Percentiles rank a stretch among this genome's conserved stretches.
phyloP scores from a whole-genome alignment of 2,888 invertebrate species.

The Amblyjoppa proteus region DNA sequence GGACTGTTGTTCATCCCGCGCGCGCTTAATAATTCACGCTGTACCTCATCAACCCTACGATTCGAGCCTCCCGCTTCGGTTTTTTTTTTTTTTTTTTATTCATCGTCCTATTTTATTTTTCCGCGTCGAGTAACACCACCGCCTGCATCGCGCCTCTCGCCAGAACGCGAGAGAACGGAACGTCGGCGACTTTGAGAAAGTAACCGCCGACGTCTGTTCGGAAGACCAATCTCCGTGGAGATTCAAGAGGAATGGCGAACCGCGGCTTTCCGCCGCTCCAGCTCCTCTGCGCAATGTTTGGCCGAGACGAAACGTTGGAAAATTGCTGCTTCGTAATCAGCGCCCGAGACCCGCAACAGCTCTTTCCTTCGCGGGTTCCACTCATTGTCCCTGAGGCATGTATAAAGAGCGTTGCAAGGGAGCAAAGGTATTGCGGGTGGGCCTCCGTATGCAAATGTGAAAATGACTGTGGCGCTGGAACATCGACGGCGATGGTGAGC shows the following conservation, averaged over 20 bases:
- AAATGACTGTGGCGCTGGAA: slow-evolving; percentile 44
- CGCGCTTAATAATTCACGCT: neutral
- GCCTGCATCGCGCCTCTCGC: neutral
- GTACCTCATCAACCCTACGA: neutral
- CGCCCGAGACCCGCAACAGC: slow-evolving; percentile 5
- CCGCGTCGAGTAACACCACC: neutral
- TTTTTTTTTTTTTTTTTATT: neutral
- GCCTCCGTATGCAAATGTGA: slow-evolving; percentile 64
- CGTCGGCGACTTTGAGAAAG: slow-evolving; percentile 20
- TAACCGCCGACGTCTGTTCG: slow-evolving; percentile 4
- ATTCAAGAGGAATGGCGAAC: slow-evolving; percentile 71
- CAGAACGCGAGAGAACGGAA: slow-evolving; percentile 5
- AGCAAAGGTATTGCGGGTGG: slow-evolving; percentile 57
- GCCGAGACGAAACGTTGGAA: slow-evolving; percentile 37
- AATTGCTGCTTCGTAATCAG: slow-evolving; percentile 71
- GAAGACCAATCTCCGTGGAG: slow-evolving; percentile 72
- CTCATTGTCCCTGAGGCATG: slow-evolving; percentile 16
- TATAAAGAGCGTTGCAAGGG: slow-evolving; percentile 57
- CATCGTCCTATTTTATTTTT: neutral
- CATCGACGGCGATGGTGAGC: slow-evolving; percentile 42
- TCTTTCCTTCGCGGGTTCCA: neutral
- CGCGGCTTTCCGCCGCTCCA: neutral
- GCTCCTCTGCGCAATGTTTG: slow-evolving; percentile 7
- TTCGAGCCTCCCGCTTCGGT: neutral
- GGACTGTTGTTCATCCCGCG: neutral